These are phyloP conservation scores for Galeruca laticollis DNA, from an alignment of 2,888 invertebrate genomes.

Conservation along the genomic window DNA sequence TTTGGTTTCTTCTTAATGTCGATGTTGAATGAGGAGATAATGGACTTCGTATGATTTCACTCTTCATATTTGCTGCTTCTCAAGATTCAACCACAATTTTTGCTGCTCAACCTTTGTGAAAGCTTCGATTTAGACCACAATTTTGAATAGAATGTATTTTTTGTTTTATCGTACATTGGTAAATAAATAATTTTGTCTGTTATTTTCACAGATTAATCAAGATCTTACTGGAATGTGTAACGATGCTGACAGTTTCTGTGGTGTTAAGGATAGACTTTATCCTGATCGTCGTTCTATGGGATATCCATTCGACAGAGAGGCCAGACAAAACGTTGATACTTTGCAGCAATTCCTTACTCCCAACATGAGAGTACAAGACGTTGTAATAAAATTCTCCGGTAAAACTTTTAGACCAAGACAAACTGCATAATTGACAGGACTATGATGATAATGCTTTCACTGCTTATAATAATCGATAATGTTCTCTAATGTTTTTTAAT, in stretches of 20 bases:
- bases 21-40: no score
- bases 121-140: no score
- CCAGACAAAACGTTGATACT: conserved; percentile 70
- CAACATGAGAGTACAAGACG: conserved; percentile 78
- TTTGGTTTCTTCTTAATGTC: no score
- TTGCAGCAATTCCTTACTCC: conserved; percentile 77
- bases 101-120: no score
- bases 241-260: conserved; percentile 85
- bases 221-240: conserved; percentile 72
- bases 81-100: no score
- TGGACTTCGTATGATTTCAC: no score
- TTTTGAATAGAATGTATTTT: no score
- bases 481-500: no score
- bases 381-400: conserved; percentile 74
- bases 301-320: conserved; percentile 81
- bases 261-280: conserved; percentile 80
- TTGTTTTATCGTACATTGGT: no score
- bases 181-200: no score
- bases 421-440: conserved; percentile 5
- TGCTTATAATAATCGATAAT: neutral
- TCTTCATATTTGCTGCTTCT: no score
- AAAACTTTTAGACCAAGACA: conserved; percentile 59
- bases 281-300: conserved; percentile 89
- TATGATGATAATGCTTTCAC: neutral
- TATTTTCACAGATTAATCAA: conserved; percentile 68